Conservation (phyloP, 2,888 invertebrate genomes). For the Iphiclides podalirius region DNA sequence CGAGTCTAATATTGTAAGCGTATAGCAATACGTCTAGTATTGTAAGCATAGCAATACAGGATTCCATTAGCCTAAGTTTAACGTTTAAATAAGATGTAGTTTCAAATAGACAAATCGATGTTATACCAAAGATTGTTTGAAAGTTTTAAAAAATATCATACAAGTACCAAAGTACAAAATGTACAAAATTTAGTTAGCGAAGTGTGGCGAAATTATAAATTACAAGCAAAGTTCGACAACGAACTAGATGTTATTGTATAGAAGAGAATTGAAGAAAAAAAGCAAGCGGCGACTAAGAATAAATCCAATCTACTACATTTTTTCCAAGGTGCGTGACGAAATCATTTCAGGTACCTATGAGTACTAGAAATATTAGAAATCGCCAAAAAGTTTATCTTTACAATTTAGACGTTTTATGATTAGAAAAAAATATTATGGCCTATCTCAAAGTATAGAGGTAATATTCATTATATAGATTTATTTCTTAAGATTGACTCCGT, state of each 20-base stretch:
- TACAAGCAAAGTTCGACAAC: constrained; percentile 30
- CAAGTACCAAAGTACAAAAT: constrained; percentile 31
- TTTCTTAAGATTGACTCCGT: no score
- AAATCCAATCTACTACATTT: constrained; percentile 25
- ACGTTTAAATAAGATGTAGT: constrained; percentile 12
- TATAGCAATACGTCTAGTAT: no score
- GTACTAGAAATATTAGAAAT: no score
- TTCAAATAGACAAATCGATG: constrained; percentile 27
- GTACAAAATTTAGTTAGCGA: constrained; percentile 30
- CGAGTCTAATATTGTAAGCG: no score
- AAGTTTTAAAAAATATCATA: constrained; percentile 29
- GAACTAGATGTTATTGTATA: constrained; percentile 30
- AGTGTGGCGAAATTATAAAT: constrained; percentile 24
- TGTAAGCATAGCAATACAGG: no score
- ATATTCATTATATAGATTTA: constrained; percentile 19
- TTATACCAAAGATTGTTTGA: constrained; percentile 30
- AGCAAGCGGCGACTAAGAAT: constrained; percentile 28
- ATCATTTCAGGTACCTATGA: neutral
- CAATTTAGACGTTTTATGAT: neutral
- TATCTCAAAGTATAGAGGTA: constrained; percentile 12
- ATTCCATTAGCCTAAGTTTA: constrained; percentile 11
- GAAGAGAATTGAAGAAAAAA: constrained; percentile 31
- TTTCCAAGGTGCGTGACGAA: neutral
- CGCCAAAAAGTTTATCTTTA: no score
- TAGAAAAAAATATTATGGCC: no score